Evolutionary conservation across 2,888 invertebrate species (phyloP).

Genomic region (Oscheius sp.): DNA sequence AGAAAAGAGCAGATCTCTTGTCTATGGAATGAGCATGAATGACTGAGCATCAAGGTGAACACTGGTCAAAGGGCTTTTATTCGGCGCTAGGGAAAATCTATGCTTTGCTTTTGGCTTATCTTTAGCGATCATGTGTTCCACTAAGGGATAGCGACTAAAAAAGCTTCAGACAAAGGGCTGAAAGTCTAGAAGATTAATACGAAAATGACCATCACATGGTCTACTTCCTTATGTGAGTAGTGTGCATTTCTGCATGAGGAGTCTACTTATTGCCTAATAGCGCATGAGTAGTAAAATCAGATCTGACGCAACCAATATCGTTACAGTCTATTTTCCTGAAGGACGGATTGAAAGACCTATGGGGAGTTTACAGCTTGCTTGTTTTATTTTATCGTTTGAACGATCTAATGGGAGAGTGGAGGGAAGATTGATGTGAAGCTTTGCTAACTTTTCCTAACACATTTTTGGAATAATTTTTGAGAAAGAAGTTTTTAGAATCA

Average conservation of each 20-base stretch:
- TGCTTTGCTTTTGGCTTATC: neutral
- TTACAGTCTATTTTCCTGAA: too few relatives aligned
- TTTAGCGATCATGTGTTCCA: neutral
- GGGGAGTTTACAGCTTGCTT: too few relatives aligned
- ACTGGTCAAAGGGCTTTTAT: neutral
- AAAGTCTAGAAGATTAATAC: neutral
- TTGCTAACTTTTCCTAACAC: too few relatives aligned
- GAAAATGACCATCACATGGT: neutral
- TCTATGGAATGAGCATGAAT: conserved; percentile 6
- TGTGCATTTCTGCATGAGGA: neutral
- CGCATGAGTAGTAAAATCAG: too few relatives aligned
- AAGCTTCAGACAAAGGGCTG: neutral
- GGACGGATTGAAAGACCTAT: too few relatives aligned
- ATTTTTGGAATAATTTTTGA: too few relatives aligned
- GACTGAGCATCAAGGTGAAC: conserved; percentile 4
- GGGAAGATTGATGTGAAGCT: too few relatives aligned
- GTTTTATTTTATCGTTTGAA: too few relatives aligned
- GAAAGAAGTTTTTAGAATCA: neutral
- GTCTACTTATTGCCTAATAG: neutral
- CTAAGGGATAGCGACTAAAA: too few relatives aligned
- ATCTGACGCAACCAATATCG: too few relatives aligned
- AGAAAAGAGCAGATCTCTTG: too few relatives aligned
- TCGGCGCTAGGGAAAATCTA: neutral
- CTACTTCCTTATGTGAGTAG: neutral
- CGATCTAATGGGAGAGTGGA: too few relatives aligned